These are phyloP conservation scores for Ophioninae sp. DNA, from an alignment of 2,888 invertebrate genomes.

Conservation along the genomic window DNA sequence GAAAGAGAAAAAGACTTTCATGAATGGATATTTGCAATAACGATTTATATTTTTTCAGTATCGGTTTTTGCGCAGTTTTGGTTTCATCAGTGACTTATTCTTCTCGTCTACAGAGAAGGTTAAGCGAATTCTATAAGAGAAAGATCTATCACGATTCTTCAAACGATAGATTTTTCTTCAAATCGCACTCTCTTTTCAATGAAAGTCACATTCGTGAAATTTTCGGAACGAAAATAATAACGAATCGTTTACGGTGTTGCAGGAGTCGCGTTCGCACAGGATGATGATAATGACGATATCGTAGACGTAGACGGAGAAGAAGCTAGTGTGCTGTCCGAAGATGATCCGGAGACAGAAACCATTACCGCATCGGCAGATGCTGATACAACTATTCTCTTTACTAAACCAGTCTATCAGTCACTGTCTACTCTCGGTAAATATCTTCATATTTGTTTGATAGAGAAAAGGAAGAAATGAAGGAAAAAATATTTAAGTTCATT, in stretches of 20 bases:
- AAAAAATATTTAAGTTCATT: not conserved
- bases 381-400: slow-evolving; percentile 95
- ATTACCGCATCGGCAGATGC: slow-evolving; percentile 93
- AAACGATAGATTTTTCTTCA: no score
- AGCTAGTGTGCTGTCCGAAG: slow-evolving; percentile 80
- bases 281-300: slow-evolving; percentile 82
- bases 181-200: not conserved
- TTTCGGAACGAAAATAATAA: not conserved
- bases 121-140: no score
- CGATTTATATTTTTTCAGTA: not conserved
- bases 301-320: slow-evolving; percentile 85
- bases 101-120: not conserved
- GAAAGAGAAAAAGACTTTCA: not conserved
- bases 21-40: slow-evolving; percentile 26
- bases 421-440: slow-evolving; percentile 75
- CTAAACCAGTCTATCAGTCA: slow-evolving; percentile 85
- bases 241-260: slow-evolving; percentile 56
- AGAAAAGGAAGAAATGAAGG: not conserved
- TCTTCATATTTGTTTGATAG: slow-evolving; percentile 1
- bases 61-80: not conserved
- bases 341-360: slow-evolving; percentile 84
- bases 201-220: not conserved
- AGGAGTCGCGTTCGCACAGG: slow-evolving; percentile 84
- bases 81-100: not conserved
- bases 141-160: no score